Percentiles rank a stretch among this genome's conserved stretches.
phyloP scores from a whole-genome alignment of 1,140 invertebrate genomes.

The Melanaphis sacchari region DNA sequence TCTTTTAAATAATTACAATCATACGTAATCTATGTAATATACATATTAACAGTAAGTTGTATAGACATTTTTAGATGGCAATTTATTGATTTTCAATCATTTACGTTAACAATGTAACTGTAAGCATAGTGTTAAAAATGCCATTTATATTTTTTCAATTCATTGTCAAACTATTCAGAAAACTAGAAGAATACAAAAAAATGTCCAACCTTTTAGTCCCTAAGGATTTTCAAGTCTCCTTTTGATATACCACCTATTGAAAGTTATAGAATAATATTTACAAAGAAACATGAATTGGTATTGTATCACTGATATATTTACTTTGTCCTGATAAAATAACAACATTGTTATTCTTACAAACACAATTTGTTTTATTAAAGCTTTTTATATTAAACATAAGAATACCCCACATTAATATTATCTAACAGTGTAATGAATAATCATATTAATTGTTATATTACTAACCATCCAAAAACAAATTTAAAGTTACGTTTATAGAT shows the following conservation, averaged over 20 bases:
- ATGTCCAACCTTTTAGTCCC: background rate
- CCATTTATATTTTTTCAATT: background rate
- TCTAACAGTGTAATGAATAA: background rate
- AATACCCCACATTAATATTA: background rate
- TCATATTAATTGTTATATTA: constrained; percentile 7
- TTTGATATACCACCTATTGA: background rate
- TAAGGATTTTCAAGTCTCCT: background rate
- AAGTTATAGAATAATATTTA: background rate
- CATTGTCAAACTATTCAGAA: background rate
- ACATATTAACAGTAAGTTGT: background rate
- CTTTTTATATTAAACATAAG: background rate
- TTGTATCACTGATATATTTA: background rate
- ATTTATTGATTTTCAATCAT: background rate
- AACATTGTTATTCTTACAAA: background rate
- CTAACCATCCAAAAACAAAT: background rate
- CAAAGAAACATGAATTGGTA: background rate
- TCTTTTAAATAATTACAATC: background rate
- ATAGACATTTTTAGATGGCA: background rate
- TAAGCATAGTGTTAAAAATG: background rate
- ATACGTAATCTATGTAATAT: background rate
- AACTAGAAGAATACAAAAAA: background rate
- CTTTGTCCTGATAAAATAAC: background rate
- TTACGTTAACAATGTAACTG: background rate
- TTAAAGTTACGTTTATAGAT: background rate
- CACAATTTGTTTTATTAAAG: background rate